Conservation (phyloP, 2,888 invertebrate genomes). For the Pandemis heparana region DNA sequence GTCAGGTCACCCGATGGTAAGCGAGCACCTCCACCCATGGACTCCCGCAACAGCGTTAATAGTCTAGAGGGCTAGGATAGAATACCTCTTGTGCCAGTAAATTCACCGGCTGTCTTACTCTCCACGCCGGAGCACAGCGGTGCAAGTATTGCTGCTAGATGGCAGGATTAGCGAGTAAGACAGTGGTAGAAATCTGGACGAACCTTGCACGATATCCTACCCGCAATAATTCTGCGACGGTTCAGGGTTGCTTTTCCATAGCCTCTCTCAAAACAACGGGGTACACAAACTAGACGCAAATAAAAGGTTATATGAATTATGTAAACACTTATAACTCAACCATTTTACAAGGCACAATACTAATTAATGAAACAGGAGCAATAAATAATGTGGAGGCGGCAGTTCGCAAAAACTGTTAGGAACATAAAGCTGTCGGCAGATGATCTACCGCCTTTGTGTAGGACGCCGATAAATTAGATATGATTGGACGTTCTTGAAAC, state of each 20-base stretch:
- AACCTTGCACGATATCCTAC: too few species aligned
- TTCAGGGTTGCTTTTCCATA: neutral
- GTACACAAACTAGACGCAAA: neutral
- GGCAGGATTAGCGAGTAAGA: too few species aligned
- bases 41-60: too few species aligned
- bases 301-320: neutral
- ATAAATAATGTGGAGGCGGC: constrained; percentile 77
- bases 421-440: constrained; percentile 84
- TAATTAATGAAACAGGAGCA: constrained; percentile 84
- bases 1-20: too few species aligned
- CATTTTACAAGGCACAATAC: constrained; percentile 47
- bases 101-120: too few species aligned
- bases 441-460: constrained; percentile 85
- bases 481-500: constrained; percentile 34
- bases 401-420: constrained; percentile 85
- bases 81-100: too few species aligned
- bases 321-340: constrained; percentile 17
- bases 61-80: too few species aligned
- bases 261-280: neutral
- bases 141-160: too few species aligned
- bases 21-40: too few species aligned
- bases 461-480: constrained; percentile 68
- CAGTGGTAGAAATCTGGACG: too few species aligned
- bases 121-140: too few species aligned
- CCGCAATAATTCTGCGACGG: neutral